Evolutionary conservation across 35 echinoderm and acorn worm genomes (phyloP).

Genomic region (Ptychodera flava): DNA sequence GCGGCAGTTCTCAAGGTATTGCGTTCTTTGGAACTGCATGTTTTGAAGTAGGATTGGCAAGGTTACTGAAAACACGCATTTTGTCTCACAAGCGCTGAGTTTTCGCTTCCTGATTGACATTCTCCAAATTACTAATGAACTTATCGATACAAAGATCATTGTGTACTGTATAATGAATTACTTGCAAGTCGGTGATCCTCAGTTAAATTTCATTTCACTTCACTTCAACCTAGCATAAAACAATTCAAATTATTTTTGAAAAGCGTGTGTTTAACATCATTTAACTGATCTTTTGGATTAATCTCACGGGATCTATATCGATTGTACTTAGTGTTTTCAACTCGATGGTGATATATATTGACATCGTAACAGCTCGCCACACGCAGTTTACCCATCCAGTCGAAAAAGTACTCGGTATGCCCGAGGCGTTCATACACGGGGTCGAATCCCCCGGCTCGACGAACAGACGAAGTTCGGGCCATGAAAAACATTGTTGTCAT

Average conservation of each 20-base stretch:
- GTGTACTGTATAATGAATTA: too few species aligned
- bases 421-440: not conserved
- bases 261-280: not conserved
- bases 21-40: too few species aligned
- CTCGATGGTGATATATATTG: not conserved
- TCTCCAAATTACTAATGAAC: too few species aligned
- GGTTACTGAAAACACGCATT: too few species aligned
- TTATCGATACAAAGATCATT: too few species aligned
- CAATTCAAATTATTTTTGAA: not conserved
- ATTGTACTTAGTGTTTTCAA: not conserved
- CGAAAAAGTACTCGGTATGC: not conserved
- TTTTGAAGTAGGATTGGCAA: too few species aligned
- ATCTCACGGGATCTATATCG: not conserved
- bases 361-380: not conserved
- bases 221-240: not conserved
- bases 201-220: too few species aligned
- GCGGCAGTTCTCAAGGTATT: too few species aligned
- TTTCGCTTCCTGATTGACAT: too few species aligned
- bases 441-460: not conserved
- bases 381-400: not conserved
- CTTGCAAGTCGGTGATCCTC: too few species aligned
- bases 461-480: not conserved
- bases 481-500: conserved; percentile 2
- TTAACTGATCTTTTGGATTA: not conserved
- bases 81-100: too few species aligned